Base-by-base conservation (phyloP, 2,888 invertebrate genomes). In the Drosophila diplacantha region DNA sequence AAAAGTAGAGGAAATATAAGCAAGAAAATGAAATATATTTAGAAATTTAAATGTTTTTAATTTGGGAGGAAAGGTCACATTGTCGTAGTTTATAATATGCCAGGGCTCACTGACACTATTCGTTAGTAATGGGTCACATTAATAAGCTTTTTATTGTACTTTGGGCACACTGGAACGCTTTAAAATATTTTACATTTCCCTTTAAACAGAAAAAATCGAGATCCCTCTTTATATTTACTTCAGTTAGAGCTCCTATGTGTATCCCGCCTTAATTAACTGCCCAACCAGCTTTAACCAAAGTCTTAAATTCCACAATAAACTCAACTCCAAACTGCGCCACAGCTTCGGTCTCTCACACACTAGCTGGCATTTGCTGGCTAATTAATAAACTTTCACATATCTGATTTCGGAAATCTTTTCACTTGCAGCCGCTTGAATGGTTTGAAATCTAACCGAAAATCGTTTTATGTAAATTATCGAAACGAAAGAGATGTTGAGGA, bases 371-470 rank as follows among this genome's bases (percentile, higher is more conserved):
- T 60, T 52, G 55, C 65, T 78, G 73, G 70, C 64, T 74, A 82
- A 83, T 78, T 78, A 83, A 78, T 78, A 78, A 78, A 78, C 78
- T 78, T 78, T 78, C 78, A 83, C 78, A 83, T 69, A 58, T 77
- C 54, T 70, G 64, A 62, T 56, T 69, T 62, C 54, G 58, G 52
- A 67, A 50, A 65, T 60, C 77, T 74, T 83, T 78, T 78, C 78
- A 78, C 78, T 78, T 83, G 77, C 72, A 74, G 69, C 52, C 60
- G 61, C 38, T 50, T 39, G 43, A 51, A 53, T 37, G 56, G 44
- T 12, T 54, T 38, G 43, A 41, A 24, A 44, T 76, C 70, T 37
- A 62, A 16, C 60, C 61, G 61, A 61, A 62, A 75, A 75, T 72
- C 62, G 75, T 43, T 82, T 76, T 82, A 82, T 78, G 77, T 59